phyloP scores from a whole-genome alignment of 1,140 invertebrate species.

The Neodiprion virginianus region DNA sequence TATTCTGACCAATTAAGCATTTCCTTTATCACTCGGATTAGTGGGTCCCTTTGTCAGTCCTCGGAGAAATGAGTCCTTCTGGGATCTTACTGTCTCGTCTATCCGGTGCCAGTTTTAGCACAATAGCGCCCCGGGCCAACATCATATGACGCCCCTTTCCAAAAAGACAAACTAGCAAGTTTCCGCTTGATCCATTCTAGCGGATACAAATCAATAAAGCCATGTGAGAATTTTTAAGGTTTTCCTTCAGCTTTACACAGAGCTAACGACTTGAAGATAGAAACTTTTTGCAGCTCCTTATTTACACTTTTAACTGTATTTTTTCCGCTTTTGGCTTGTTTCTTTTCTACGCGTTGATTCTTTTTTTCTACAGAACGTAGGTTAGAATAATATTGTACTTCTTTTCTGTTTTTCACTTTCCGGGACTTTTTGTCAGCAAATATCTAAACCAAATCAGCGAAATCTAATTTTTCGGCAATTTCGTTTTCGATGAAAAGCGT shows the following conservation, averaged over 20 bases:
- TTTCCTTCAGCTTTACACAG: not conserved
- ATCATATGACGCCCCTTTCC: not conserved
- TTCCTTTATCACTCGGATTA: too few relatives aligned
- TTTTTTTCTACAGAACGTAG: not conserved
- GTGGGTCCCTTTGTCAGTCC: too few relatives aligned
- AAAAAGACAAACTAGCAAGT: not conserved
- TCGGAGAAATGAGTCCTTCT: too few relatives aligned
- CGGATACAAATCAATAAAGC: not conserved
- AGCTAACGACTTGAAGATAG: too few relatives aligned
- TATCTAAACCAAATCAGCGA: not conserved
- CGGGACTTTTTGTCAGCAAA: constrained; percentile 12
- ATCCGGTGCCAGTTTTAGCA: too few relatives aligned
- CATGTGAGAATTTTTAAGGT: not conserved
- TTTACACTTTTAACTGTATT: not conserved
- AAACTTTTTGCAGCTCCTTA: constrained; percentile 4
- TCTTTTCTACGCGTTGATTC: not conserved
- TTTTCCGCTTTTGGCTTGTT: not conserved
- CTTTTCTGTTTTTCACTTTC: constrained; percentile 2
- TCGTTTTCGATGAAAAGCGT: constrained; percentile 30
- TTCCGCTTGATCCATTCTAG: not conserved
- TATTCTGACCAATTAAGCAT: too few relatives aligned
- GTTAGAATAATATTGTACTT: not conserved
- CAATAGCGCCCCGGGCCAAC: not conserved
- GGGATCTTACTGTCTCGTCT: too few relatives aligned
- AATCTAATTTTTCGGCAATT: constrained; percentile 20